Percentiles rank a stretch among this genome's conserved stretches.
Evolutionary conservation across 2,888 invertebrate species (phyloP).

Genomic region (Lycocerus yunnanus): DNA sequence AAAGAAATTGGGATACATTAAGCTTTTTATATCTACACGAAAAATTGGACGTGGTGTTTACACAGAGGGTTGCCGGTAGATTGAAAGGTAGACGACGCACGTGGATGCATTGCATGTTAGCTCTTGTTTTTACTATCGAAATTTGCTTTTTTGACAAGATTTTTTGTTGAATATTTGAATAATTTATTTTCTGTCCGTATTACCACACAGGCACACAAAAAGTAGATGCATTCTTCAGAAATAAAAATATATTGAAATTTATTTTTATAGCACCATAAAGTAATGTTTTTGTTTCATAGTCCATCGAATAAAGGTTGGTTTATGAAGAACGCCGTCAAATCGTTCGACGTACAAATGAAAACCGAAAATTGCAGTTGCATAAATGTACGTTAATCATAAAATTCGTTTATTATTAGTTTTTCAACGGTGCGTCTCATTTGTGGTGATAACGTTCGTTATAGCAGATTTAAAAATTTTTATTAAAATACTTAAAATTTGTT

Average conservation of each 20-base stretch:
- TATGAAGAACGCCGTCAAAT: no score
- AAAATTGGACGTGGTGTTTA: not conserved
- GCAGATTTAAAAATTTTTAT: no score
- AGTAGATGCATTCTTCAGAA: not conserved
- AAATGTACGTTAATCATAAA: no score
- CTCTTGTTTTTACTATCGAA: not conserved
- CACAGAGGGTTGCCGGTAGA: not conserved
- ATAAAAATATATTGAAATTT: not conserved
- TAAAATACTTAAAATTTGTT: no score
- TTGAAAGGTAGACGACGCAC: not conserved
- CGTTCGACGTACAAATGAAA: no score
- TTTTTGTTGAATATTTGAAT: not conserved
- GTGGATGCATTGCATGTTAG: not conserved
- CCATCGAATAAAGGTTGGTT: no score
- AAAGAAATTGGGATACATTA: not conserved
- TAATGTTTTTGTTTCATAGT: no score
- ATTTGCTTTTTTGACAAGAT: not conserved
- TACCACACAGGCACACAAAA: not conserved
- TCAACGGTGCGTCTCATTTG: no score
- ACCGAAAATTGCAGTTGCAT: no score
- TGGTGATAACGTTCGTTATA: no score
- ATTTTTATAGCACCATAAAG: not conserved
- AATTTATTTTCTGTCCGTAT: not conserved
- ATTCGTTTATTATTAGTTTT: no score
- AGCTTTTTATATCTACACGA: not conserved